Base-by-base conservation (phyloP, 2,797 vertebrate species). In the Paramormyrops hopkinsi region DNA sequence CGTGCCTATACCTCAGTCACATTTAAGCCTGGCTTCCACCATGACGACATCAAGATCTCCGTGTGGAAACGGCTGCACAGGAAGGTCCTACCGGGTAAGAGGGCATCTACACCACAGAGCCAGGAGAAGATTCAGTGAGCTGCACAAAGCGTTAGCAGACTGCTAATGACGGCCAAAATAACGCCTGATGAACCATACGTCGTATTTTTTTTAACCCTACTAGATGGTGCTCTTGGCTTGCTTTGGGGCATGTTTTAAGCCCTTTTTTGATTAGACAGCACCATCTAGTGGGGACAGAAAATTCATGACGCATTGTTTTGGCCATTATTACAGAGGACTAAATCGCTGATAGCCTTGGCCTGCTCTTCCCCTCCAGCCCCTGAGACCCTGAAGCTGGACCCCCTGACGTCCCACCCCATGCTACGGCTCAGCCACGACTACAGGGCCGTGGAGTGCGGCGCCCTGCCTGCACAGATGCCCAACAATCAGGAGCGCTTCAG, bases 41-140 rank as follows among this genome's bases (percentile, higher is more conserved):
- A 96, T 92, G 96, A 95, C 0, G 96, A 97, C 91, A 95, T 97
- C 91, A 97, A 97, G 94, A 93, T 97, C 87, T 94, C 95, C 0
- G 97, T 97, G 50, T 97, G 97, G 97, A 97, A 97, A 90, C 94
- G 95, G 44, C 94, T 97, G 44, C 96, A 97, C 41, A 94, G 95
- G 37, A 95, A 95, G 0, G 93, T 97, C 62, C 94, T 97, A 76
- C 97, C 97, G 92, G 95, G 97, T 97, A 92, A 91, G 73, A 56
- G 53, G 41, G 14, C 25, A 7, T 29, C 84, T 33, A 29, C 50
- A 51, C n/a, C 22, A 7, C n/a, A 17, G 8, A 46, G 44, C 41
- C 76, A n/a, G 6, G 76, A 5, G 41, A 44, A 86, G 44, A 1
- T 0, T 0, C 0, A 25, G 29, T 29, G 51, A 88, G 19, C 29